Conservation (phyloP, 2,113 vertebrate species). For the Nymphicus hollandicus region DNA sequence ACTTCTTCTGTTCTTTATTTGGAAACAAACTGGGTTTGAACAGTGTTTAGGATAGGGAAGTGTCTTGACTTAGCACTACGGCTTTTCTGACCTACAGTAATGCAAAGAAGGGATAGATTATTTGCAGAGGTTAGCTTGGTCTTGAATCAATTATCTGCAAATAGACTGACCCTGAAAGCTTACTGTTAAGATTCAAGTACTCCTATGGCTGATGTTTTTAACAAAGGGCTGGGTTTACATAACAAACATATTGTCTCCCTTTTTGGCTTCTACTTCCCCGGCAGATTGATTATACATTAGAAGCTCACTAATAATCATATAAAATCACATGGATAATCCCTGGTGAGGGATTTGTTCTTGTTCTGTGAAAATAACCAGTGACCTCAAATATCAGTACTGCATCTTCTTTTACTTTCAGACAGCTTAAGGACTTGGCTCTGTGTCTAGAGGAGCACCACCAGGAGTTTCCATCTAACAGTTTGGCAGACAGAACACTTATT, state of each 20-base stretch:
- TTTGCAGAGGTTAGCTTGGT: not conserved
- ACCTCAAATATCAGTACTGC: not conserved
- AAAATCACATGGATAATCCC: not conserved
- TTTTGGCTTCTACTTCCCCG: not conserved
- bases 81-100: not conserved
- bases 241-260: not conserved
- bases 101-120: not conserved
- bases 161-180: not conserved
- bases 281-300: not conserved
- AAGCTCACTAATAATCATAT: not conserved
- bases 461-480: not conserved
- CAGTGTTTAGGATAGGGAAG: not conserved
- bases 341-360: not conserved
- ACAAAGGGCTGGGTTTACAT: not conserved
- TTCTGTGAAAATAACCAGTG: not conserved
- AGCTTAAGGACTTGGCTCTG: not conserved
- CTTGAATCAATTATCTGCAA: not conserved
- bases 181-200: not conserved
- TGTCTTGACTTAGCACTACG: not conserved
- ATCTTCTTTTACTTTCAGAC: not conserved
- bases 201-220: not conserved
- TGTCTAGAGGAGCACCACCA: not conserved
- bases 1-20: not conserved
- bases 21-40: not conserved
- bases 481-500: not conserved